Base-by-base conservation (phyloP, 2,888 invertebrate genomes). In the Helleia helle region DNA sequence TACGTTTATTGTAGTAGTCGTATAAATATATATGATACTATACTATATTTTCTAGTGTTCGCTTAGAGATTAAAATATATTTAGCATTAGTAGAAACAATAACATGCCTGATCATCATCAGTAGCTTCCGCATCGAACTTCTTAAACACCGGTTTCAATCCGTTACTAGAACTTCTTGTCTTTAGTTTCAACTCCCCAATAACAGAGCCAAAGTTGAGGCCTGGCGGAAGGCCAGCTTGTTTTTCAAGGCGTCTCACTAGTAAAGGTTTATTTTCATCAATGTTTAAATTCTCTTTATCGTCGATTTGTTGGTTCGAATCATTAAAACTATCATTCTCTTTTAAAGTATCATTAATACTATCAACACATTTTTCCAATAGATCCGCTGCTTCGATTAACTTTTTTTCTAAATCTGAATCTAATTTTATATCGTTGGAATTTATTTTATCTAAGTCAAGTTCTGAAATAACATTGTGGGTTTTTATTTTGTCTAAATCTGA, bases 111-210 rank as follows among this genome's bases (percentile, higher is more conserved):
- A 41, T 48, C 50, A 46, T 62, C 58, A 42, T 73, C 71, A 49
- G 67, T 62, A 22, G 60, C 49, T 49, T 73, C 77, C 14, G 59
- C 47, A 44, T 79, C 79, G 44, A 83, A 81, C 51, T 83, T 83
- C 59, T 68, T 77, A 52, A 84, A 83, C 36, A 84, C 83, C 1
- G 84, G 83, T 53, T 81, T 83, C 13, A 80, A 54, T 31, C 73
- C 75, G 42, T 68, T 72, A 43, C 58, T 60, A 4, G 62, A 59
- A 46, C 76, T 76, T 44, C 64, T 71, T 1, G 84, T 83, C 62
- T 77, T 83, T 44, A 62, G 70, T 52, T 75, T 83, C 45, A 84
- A 54, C 50, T 84, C 84, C 26, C 84, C 84, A 40, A 84, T 83
- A 12, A 84, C 72, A 17, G 81, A 83, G 38, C 83, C 81, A 43